Conservation (phyloP, 2,797 vertebrate species). For the Lemur catta region DNA sequence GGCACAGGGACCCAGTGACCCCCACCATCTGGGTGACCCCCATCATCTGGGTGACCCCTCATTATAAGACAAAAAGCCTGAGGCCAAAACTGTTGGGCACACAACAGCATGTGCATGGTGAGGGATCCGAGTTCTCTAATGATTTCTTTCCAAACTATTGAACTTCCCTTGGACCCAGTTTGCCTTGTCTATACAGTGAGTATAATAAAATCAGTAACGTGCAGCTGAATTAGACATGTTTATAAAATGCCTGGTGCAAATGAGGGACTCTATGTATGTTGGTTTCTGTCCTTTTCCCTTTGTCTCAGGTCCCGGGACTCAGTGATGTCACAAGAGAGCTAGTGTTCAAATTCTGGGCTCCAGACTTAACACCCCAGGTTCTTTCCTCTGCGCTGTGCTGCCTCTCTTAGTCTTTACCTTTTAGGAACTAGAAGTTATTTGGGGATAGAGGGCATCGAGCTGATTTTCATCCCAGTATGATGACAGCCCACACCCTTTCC, state of each 20-base stretch:
- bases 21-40: background rate
- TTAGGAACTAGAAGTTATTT: background rate
- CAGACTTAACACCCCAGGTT: background rate
- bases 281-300: background rate
- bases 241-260: background rate
- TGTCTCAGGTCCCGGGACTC: background rate
- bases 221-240: background rate
- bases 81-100: background rate
- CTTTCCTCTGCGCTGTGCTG: fast-evolving
- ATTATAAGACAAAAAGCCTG: background rate
- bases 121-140: background rate
- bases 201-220: background rate
- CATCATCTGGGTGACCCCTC: background rate
- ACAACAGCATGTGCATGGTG: fast-evolving
- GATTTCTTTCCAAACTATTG: background rate
- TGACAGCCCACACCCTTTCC: background rate
- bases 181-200: background rate
- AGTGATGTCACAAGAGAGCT: background rate
- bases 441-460: background rate
- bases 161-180: background rate
- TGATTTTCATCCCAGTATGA: background rate
- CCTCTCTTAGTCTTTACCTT: background rate
- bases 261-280: background rate
- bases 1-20: background rate
- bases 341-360: background rate